A percentile compares a stretch with the other conserved stretches of the same genome.
Evolutionary conservation across 2,797 vertebrate genomes (phyloP).

Genomic region (Hydrophis major): DNA sequence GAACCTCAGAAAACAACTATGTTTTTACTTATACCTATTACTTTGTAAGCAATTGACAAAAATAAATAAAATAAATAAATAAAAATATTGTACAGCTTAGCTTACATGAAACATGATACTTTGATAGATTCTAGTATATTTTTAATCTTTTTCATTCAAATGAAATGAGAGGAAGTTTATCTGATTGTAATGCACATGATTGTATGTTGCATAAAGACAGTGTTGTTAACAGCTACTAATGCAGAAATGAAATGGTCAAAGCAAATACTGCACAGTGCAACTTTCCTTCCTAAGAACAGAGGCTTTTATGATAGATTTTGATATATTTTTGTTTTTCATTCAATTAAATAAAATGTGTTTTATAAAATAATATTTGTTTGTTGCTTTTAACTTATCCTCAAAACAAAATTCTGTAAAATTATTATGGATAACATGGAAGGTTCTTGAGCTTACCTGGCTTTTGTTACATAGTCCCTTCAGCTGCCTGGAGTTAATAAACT

Average conservation of each 20-base stretch:
- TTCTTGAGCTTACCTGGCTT: background rate
- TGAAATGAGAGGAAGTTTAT: background rate
- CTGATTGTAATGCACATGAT: background rate
- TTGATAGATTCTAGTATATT: background rate
- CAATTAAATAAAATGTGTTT: background rate
- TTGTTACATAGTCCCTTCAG: background rate
- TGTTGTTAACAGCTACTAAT: background rate
- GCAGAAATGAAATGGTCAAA: background rate
- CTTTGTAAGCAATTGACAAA: too few relatives aligned
- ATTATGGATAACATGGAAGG: background rate
- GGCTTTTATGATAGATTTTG: background rate
- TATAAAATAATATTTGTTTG: background rate
- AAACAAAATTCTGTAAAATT: background rate
- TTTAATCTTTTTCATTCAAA: background rate
- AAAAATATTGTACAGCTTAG: background rate
- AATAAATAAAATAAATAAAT: too few relatives aligned
- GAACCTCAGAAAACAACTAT: too few relatives aligned
- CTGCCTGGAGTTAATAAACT: background rate
- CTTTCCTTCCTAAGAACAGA: background rate
- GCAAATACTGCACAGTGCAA: background rate
- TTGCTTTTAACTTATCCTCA: background rate
- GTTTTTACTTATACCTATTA: too few relatives aligned
- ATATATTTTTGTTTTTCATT: background rate
- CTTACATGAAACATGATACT: background rate
- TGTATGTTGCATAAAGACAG: background rate